Evolutionary conservation across 2,888 invertebrate species (phyloP).

Genomic region (Drosophila neutralis): DNA sequence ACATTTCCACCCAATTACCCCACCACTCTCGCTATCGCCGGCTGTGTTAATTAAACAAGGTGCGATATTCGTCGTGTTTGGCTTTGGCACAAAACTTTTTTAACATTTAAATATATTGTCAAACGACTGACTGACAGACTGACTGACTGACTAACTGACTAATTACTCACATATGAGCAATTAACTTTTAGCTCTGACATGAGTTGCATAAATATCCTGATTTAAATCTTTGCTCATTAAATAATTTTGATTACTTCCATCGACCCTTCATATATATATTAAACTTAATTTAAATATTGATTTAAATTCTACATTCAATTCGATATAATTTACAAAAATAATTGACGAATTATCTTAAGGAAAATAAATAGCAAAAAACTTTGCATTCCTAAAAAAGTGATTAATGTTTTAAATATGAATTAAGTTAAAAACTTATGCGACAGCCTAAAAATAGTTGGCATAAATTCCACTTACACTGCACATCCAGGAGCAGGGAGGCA

Average conservation of each 20-base stretch:
- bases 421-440: not conserved
- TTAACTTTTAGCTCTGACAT: slow-evolving; percentile 6
- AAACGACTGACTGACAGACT: slow-evolving; percentile 30
- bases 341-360: not conserved
- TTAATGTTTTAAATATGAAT: not conserved
- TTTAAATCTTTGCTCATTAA: not conserved
- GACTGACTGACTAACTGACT: slow-evolving; percentile 21
- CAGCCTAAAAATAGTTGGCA: not conserved
- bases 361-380: not conserved
- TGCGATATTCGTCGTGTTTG: slow-evolving; percentile 62
- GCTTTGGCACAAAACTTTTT: slow-evolving; percentile 59
- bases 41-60: slow-evolving; percentile 69
- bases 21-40: slow-evolving; percentile 14
- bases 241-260: not conserved
- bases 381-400: not conserved
- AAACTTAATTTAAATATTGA: not conserved
- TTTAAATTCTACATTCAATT: not conserved
- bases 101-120: slow-evolving; percentile 42
- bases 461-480: slow-evolving; percentile 83
- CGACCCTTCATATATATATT: not conserved
- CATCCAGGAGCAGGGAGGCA: slow-evolving; percentile 84
- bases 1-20: not conserved
- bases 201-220: slow-evolving; percentile 7
- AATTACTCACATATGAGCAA: slow-evolving; percentile 9
- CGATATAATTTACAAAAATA: not conserved